Percentiles rank a stretch among this genome's conserved stretches.
Evolutionary conservation across 1,140 invertebrate genomes (phyloP).

Genomic region (Trichomalopsis sarcophagae): DNA sequence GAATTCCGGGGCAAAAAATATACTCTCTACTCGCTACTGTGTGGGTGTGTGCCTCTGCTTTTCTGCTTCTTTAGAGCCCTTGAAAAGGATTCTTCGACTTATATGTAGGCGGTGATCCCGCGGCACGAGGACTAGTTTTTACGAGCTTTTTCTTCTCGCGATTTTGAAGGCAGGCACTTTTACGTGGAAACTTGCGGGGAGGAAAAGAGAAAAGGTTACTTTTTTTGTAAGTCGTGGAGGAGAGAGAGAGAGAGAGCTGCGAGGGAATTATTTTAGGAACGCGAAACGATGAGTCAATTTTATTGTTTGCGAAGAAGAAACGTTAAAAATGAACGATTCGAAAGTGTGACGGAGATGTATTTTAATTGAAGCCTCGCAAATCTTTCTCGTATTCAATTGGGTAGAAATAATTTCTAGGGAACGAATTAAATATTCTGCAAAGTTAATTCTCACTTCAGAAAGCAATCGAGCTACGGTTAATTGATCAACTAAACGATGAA

Average conservation of each 20-base stretch:
- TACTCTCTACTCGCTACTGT: too few relatives aligned
- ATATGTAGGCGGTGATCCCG: neutral
- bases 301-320: neutral
- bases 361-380: neutral
- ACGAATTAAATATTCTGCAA: too few relatives aligned
- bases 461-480: too few relatives aligned
- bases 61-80: neutral
- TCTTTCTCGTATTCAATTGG: neutral
- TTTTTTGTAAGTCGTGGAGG: too few relatives aligned
- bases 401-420: too few relatives aligned
- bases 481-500: too few relatives aligned
- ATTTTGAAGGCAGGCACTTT: neutral
- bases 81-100: neutral
- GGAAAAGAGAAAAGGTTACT: too few relatives aligned
- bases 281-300: neutral
- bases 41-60: neutral
- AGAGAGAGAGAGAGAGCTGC: too few relatives aligned
- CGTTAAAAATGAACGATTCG: neutral
- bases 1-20: too few relatives aligned
- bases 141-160: neutral
- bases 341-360: too few relatives aligned
- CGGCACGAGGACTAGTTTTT: neutral
- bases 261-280: neutral
- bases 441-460: too few relatives aligned
- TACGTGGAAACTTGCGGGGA: too few relatives aligned